These are phyloP conservation scores for Gonioctena quinquepunctata DNA, from an alignment of 1,140 invertebrate genomes.

Conservation along the genomic window DNA sequence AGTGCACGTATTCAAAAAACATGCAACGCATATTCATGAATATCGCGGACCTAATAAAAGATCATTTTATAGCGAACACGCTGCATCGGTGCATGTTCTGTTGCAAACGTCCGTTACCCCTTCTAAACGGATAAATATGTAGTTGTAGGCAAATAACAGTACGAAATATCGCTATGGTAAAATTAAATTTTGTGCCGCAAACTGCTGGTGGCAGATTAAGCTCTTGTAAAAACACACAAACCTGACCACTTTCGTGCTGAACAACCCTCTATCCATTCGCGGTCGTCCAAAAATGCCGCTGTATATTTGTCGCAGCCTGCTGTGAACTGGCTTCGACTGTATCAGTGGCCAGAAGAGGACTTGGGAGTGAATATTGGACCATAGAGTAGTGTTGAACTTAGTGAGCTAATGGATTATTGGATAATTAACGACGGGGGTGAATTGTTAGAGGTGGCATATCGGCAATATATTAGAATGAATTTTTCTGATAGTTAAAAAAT, in stretches of 20 bases:
- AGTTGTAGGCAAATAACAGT: slow-evolving; percentile 32
- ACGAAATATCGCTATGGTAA: slow-evolving; percentile 35
- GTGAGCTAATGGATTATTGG: not conserved
- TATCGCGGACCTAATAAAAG: slow-evolving; percentile 34
- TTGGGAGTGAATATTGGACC: not conserved
- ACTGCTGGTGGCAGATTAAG: slow-evolving; percentile 39
- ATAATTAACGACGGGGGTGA: not conserved
- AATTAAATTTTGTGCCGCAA: slow-evolving; percentile 43
- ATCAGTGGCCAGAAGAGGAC: not conserved
- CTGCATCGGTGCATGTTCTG: slow-evolving; percentile 30
- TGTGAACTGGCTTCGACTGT: not conserved
- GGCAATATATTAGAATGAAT: too few species aligned
- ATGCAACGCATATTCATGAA: slow-evolving; percentile 32
- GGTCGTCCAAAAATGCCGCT: slow-evolving; percentile 38
- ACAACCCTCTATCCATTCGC: slow-evolving; percentile 34
- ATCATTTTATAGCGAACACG: slow-evolving; percentile 32
- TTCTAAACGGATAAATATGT: slow-evolving; percentile 30
- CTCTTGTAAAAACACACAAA: slow-evolving; percentile 43
- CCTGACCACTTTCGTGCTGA: slow-evolving; percentile 34
- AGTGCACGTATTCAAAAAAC: slow-evolving; percentile 31
- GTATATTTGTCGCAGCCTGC: slow-evolving; percentile 19
- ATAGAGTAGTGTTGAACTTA: not conserved
- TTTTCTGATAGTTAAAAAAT: too few species aligned
- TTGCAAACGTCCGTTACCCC: slow-evolving; percentile 16
- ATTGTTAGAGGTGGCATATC: not conserved